Base-by-base conservation (phyloP, 2,113 vertebrate species). In the Boleophthalmus pectinirostris region DNA sequence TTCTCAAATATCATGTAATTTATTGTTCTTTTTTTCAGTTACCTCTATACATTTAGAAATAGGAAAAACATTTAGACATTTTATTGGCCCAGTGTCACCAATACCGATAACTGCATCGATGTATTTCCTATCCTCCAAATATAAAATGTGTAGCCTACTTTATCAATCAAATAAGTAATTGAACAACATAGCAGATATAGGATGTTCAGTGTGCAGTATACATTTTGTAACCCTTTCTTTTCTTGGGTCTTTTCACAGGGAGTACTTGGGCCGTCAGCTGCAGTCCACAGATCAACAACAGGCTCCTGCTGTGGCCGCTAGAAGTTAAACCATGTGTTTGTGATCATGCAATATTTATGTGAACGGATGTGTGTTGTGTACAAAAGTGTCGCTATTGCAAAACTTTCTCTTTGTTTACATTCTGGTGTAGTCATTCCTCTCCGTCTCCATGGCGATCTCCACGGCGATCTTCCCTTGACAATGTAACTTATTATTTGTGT, bases 221-320 rank as follows among this genome's bases (percentile, higher is more conserved):
- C 23, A 0, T 46, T 2, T 24, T 33, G 24, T 10, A 68, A 53
- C 70, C 23, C 72, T 38, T 0, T 13, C 0, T 20, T n/a, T 73
- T 75, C 0, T 54, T 66, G 73, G 16, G 51, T 56, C 54, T 77
- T 5, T 75, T 70, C 38, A 58, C 86, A 94, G 93, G 93, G 93
- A 94, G 84, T 94, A 94, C 77, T 86, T 94, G 66, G 93, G 93
- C 11, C 88, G 93, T 64, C 93, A 94, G 33, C 89, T 94, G 3
- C 93, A 94, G 92, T 93, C 93, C 73, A 74, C 74, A 0, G 93
- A 94, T 53, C 93, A 94, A 82, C 89, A 92, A 81, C 93, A 93
- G 45, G 74, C 92, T 43, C 89, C 88, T 0, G 91, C 89, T 1
- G 93, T 94, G 21, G 89, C 92, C 1, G 83, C 91, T 46, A 82